Evolutionary conservation across 2,888 invertebrate genomes (phyloP).

Genomic region (Crematogaster levior): DNA sequence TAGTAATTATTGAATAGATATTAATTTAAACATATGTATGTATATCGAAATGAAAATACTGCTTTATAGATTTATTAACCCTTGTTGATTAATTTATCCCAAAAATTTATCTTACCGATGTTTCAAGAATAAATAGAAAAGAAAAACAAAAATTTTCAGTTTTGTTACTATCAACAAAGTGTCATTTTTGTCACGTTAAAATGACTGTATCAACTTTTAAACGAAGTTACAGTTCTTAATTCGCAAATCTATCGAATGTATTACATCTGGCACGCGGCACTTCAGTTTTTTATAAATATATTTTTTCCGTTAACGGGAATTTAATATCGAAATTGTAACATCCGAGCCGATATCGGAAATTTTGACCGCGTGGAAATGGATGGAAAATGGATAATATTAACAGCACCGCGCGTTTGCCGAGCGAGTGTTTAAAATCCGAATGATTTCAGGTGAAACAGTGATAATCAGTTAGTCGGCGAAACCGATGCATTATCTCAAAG

Average conservation of each 20-base stretch:
- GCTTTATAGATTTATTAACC: background rate
- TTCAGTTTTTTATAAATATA: background rate
- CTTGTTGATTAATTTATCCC: background rate
- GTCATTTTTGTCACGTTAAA: background rate
- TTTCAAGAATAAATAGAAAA: background rate
- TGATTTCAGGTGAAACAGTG: slow-evolving; percentile 10
- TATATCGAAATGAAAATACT: background rate
- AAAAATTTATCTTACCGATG: background rate
- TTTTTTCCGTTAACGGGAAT: slow-evolving; percentile 38
- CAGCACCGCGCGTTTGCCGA: background rate
- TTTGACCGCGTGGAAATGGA: slow-evolving; percentile 41
- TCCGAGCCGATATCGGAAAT: slow-evolving; percentile 44
- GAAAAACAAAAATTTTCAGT: background rate
- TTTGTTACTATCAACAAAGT: background rate
- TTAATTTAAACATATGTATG: background rate
- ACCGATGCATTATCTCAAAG: background rate
- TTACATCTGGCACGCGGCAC: background rate
- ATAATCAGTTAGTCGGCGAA: background rate
- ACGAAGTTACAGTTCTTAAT: slow-evolving; percentile 28
- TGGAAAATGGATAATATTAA: slow-evolving; percentile 47
- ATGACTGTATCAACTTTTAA: background rate
- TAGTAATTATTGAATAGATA: background rate
- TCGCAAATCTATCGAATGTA: slow-evolving; percentile 33
- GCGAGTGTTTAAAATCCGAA: slow-evolving; percentile 25
- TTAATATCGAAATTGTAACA: slow-evolving; percentile 47